These are phyloP conservation scores for Nomada ruficornis DNA, from an alignment of 2,888 invertebrate genomes.

Conservation along the genomic window DNA sequence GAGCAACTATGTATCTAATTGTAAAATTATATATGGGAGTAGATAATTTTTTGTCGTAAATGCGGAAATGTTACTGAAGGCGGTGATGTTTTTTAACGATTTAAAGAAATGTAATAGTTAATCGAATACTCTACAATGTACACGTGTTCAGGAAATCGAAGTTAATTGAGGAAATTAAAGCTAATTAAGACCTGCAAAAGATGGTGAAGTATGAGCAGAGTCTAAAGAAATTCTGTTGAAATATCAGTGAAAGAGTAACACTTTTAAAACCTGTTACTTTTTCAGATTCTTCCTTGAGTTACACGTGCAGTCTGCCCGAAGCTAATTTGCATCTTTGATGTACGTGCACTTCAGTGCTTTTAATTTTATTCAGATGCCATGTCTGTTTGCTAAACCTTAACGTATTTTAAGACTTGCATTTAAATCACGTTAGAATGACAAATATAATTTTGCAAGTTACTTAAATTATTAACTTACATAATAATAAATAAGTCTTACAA, in stretches of 20 bases:
- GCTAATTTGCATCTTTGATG: slow-evolving; percentile 46
- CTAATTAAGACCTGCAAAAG: neutral
- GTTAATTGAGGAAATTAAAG: neutral
- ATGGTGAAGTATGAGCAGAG: neutral
- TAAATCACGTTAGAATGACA: neutral
- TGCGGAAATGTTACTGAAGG: too few species aligned
- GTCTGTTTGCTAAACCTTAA: neutral
- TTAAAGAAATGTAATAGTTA: neutral
- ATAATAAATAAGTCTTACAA: too few species aligned
- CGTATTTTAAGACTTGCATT: slow-evolving; percentile 13
- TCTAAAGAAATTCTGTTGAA: neutral
- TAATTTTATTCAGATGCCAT: slow-evolving; percentile 14
- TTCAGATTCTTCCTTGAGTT: neutral
- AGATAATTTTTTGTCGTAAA: too few species aligned
- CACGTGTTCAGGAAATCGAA: too few species aligned
- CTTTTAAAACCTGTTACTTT: slow-evolving; percentile 22
- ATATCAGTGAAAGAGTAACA: slow-evolving; percentile 6
- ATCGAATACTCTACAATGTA: neutral
- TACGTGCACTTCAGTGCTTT: slow-evolving; percentile 1
- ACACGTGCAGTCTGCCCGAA: slow-evolving; percentile 28
- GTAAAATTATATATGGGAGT: too few species aligned
- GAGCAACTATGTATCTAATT: too few species aligned
- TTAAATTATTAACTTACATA: too few species aligned
- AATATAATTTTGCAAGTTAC: neutral
- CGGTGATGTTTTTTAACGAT: too few species aligned